phyloP scores from a whole-genome alignment of 2,797 vertebrate species.

The Chelon labrosus region DNA sequence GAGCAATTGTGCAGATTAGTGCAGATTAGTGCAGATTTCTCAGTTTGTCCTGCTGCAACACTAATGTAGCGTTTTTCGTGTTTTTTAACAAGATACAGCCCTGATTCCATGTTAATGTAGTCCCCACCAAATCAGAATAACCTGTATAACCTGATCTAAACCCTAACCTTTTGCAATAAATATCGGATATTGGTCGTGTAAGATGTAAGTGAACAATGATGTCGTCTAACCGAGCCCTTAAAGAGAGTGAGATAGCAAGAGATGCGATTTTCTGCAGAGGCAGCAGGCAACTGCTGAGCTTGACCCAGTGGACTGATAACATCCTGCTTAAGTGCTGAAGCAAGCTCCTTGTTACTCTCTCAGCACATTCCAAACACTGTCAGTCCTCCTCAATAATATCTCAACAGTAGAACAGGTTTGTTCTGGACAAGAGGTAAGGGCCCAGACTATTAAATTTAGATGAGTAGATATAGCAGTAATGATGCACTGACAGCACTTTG shows the following conservation, averaged over 20 bases:
- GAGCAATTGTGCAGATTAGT: not conserved
- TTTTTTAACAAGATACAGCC: too few species aligned
- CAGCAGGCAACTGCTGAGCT: conserved; percentile 52
- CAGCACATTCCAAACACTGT: conserved; percentile 29
- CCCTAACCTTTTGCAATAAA: not conserved
- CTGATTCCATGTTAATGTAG: not conserved
- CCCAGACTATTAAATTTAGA: conserved; percentile 20
- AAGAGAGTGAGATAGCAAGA: conserved; percentile 48
- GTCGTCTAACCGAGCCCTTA: conserved; percentile 43
- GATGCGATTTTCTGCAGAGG: conserved; percentile 63
- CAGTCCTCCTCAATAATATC: conserved; percentile 29
- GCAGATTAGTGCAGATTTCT: too few species aligned
- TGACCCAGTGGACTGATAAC: conserved; percentile 56
- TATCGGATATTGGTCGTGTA: not conserved
- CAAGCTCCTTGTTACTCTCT: conserved; percentile 48
- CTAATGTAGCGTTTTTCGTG: conserved; percentile 12
- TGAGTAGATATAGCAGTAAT: conserved; percentile 13
- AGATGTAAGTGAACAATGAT: conserved; percentile 9
- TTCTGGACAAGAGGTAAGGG: conserved; percentile 46
- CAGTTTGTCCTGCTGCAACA: not conserved
- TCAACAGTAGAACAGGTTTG: conserved; percentile 21
- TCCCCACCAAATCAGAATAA: too few species aligned
- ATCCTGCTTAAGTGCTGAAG: conserved; percentile 63
- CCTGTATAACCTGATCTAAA: not conserved
- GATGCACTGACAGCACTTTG: conserved; percentile 22